Evolutionary conservation across 2,113 vertebrate genomes (phyloP), one percentile per base, ranked within the genome.

Genomic region (Calypte anna): DNA sequence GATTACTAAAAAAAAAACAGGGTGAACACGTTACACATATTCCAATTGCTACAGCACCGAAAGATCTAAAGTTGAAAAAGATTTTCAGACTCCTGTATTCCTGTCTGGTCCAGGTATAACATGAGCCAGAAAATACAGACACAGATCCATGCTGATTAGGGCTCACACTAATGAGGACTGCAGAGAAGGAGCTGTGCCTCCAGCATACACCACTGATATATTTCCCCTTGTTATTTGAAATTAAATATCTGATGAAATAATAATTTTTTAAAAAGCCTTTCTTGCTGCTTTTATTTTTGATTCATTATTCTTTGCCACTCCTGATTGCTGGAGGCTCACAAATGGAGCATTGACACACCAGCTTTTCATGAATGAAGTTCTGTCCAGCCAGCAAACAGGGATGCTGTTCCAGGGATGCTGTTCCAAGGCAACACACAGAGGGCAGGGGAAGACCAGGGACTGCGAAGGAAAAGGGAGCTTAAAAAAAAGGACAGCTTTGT

Each of bases 361-460:
- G 95, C 94, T 94, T 86, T 33, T 27, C 90, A 67, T 97, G 93
- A 97, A 97, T 91, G 94, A 90, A 92, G 91, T 93, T 83, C 95
- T 95, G 96, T 96, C 86, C 90, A 88, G 97, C 51, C 84, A 70
- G 96, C 57, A 44, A 69, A 40, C 84, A 59, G 85, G 73, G 63
- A 20, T 38, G 20, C 36, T 58, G 68, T 55, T 53, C 44, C 70
- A 75, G 30, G 30, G 61, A 20, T 38, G 20, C 36, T 58, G 68
- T 55, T 53, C 44, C 70, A 75, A 31, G 30, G 61, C 77, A 81
- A 82, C 3, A 74, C 70, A 61, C 46, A 51, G 19, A 88, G 70
- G 0, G 70, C 73, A 33, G 64, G 64, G 85, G 51, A 87, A 88
- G 81, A 67, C 76, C 63, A 51, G 69, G 50, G 82, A 14, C 82